A percentile compares a stretch with the other conserved stretches of the same genome.
Conservation (phyloP, 2,113 vertebrate genomes). For the Lasiurus cinereus region DNA sequence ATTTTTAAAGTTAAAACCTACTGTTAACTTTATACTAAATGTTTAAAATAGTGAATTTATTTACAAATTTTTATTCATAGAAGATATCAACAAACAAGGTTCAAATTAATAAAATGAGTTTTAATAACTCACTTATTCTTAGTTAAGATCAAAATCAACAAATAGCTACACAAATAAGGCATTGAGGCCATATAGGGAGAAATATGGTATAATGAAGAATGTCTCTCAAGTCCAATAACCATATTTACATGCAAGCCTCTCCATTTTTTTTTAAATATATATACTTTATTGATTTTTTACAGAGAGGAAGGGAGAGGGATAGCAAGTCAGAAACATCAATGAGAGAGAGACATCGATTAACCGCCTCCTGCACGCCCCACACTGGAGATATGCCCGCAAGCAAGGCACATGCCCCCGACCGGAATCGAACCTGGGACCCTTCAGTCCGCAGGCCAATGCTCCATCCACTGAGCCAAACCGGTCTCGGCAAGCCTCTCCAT, state of each 20-base stretch:
- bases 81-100: not conserved
- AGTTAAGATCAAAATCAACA: not conserved
- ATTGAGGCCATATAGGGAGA: not conserved
- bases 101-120: not conserved
- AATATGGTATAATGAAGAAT: not conserved
- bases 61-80: not conserved
- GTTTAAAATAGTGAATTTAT: not conserved
- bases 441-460: too few relatives aligned
- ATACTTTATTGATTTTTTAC: too few relatives aligned
- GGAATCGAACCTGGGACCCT: too few relatives aligned
- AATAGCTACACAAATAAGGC: not conserved
- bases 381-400: too few relatives aligned
- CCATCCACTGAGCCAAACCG: too few relatives aligned
- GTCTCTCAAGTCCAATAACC: not conserved
- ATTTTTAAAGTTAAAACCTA: not conserved
- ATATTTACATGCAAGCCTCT: not conserved
- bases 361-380: too few relatives aligned
- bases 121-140: conserved; percentile 2
- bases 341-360: too few relatives aligned
- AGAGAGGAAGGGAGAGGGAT: too few relatives aligned
- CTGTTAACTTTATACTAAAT: conserved; percentile 45
- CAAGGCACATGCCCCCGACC: too few relatives aligned
- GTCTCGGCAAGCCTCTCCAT: not conserved
- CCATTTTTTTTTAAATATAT: too few relatives aligned
- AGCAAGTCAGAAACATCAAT: too few relatives aligned